A percentile compares a stretch with the other conserved stretches of the same genome.
Evolutionary conservation across 2,797 vertebrate genomes (phyloP).

Genomic region (Siniperca undulata): DNA sequence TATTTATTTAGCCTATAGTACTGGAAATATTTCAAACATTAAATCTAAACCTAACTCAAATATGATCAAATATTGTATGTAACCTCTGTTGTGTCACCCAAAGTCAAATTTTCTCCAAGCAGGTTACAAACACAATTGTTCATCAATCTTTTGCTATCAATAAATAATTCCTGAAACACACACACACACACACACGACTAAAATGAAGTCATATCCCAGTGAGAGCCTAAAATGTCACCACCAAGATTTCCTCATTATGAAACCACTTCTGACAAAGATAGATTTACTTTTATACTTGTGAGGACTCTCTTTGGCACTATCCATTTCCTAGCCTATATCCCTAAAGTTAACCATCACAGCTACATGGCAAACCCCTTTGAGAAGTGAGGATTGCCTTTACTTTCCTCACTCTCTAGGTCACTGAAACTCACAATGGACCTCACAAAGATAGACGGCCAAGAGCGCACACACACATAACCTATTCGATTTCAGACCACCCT

Average conservation of each 20-base stretch:
- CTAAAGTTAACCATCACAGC: background rate
- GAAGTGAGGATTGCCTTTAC: background rate
- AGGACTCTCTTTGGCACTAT: background rate
- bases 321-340: background rate
- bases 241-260: background rate
- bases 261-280: background rate
- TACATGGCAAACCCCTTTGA: background rate
- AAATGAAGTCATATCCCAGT: background rate
- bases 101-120: too few relatives aligned
- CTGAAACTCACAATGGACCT: background rate
- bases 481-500: conserved; percentile 17
- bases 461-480: conserved; percentile 2
- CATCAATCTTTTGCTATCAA: too few relatives aligned
- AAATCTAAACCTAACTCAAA: background rate
- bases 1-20: background rate
- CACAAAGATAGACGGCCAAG: background rate
- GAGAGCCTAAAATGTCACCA: background rate
- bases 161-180: too few relatives aligned
- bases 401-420: background rate
- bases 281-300: background rate
- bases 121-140: too few relatives aligned
- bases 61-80: background rate
- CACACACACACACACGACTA: too few relatives aligned
- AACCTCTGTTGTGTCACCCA: too few relatives aligned
- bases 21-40: background rate